Percentiles rank a stretch among this genome's conserved stretches.
phyloP scores from a whole-genome alignment of 2,888 invertebrate species.

The Catocala fraxini region DNA sequence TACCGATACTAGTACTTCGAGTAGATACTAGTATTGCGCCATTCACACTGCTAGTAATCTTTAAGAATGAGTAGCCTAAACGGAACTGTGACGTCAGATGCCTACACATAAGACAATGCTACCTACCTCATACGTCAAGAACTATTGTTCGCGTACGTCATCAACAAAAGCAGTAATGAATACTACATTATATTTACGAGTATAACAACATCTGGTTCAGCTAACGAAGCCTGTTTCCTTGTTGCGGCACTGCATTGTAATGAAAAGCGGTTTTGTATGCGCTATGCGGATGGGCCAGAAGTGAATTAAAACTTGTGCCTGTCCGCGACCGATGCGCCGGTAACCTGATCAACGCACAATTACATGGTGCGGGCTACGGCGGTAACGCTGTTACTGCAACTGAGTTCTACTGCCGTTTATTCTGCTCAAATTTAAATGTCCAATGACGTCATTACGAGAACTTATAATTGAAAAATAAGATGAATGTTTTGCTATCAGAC shows the following conservation, averaged over 20 bases:
- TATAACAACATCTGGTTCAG: slow-evolving; percentile 12
- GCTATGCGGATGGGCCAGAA: slow-evolving; percentile 36
- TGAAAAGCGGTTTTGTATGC: slow-evolving; percentile 51
- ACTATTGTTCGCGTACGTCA: too few relatives aligned
- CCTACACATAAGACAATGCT: neutral
- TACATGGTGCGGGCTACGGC: slow-evolving; percentile 30
- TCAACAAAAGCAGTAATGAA: neutral
- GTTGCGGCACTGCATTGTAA: slow-evolving; percentile 40
- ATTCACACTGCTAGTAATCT: too few relatives aligned
- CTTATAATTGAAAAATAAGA: too few relatives aligned
- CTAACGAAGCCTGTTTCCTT: slow-evolving; percentile 35
- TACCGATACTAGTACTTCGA: too few relatives aligned
- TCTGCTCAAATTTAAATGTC: neutral
- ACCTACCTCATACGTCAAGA: neutral
- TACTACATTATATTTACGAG: neutral
- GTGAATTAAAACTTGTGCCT: slow-evolving; percentile 50
- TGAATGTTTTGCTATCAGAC: too few relatives aligned
- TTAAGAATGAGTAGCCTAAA: neutral
- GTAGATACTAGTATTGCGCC: too few relatives aligned
- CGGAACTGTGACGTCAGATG: neutral
- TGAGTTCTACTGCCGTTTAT: slow-evolving; percentile 22
- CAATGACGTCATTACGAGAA: too few relatives aligned
- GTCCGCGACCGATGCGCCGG: slow-evolving; percentile 33
- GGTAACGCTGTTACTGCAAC: slow-evolving; percentile 41
- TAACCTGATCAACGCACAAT: slow-evolving; percentile 47